Evolutionary conservation across 92 coral and sea anemone genomes (phyloP).

Genomic region (Muricea muricata): DNA sequence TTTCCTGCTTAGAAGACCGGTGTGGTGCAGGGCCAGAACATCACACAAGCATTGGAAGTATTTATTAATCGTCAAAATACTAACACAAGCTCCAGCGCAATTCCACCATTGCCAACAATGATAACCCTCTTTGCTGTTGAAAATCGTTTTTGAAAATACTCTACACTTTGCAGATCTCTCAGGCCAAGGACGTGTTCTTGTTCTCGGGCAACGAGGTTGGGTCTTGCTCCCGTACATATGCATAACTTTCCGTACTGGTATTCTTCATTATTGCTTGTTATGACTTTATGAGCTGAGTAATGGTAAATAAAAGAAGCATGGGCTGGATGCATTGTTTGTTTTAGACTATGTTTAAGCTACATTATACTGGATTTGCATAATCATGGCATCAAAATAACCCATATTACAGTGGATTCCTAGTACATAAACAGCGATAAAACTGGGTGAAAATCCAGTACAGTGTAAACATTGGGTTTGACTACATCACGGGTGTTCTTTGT

Average conservation of each 20-base stretch:
- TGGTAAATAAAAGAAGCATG: background rate
- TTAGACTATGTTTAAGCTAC: no score
- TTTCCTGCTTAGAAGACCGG: no score
- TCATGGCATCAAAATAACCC: no score
- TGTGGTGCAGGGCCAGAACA: no score
- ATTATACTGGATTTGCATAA: no score
- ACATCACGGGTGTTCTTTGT: no score
- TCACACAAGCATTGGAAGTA: background rate
- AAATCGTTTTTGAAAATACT: slow-evolving; percentile 70
- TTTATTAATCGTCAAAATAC: background rate
- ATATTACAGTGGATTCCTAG: no score
- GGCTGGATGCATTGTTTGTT: no score
- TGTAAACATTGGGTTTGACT: no score
- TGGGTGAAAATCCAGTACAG: no score
- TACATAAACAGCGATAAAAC: no score
- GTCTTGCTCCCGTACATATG: slow-evolving; percentile 93
- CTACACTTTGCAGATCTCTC: slow-evolving; percentile 84
- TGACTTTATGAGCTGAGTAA: slow-evolving; percentile 74
- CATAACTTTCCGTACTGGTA: slow-evolving; percentile 81
- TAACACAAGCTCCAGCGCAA: slow-evolving; percentile 95
- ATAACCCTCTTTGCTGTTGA: slow-evolving; percentile 80
- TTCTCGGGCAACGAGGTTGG: slow-evolving; percentile 71
- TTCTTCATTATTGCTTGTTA: slow-evolving; percentile 64
- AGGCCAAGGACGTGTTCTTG: slow-evolving; percentile 81
- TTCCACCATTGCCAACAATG: slow-evolving; percentile 96